phyloP scores from a whole-genome alignment of 1,140 invertebrate species.

The Trinorchestia longiramus region DNA sequence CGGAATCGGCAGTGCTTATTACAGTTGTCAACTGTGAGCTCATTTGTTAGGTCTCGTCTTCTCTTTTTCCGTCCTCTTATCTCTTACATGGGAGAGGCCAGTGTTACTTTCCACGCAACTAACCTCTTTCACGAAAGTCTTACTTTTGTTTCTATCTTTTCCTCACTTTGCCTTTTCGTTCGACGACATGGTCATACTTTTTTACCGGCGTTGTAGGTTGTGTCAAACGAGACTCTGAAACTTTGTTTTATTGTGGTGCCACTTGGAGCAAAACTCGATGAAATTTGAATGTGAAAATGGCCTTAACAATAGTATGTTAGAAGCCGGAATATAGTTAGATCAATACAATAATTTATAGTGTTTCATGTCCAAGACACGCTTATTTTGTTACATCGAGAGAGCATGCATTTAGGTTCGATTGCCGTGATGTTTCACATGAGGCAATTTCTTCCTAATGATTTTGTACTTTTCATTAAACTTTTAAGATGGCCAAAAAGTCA shows the following conservation, averaged over 20 bases:
- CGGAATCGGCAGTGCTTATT: background rate
- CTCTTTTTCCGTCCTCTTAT: background rate
- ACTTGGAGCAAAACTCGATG: background rate
- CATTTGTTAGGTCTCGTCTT: background rate
- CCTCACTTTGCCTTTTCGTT: background rate
- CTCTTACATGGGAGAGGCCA: background rate
- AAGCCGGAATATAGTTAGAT: too few relatives aligned
- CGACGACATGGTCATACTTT: too few relatives aligned
- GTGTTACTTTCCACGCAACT: background rate
- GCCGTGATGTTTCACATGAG: background rate
- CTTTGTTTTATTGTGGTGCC: background rate
- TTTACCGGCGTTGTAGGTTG: background rate
- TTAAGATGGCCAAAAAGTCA: background rate
- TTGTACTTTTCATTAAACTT: background rate
- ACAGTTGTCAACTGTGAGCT: background rate
- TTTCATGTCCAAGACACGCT: too few relatives aligned
- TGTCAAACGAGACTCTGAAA: background rate
- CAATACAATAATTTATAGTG: too few relatives aligned
- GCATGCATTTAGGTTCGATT: background rate
- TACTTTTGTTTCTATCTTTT: background rate
- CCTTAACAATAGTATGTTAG: background rate
- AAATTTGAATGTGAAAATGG: background rate
- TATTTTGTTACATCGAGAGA: too few relatives aligned
- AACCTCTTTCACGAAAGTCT: background rate
- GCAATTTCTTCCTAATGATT: background rate